A percentile compares a stretch with the other conserved stretches of the same genome.
phyloP scores from a whole-genome alignment of 2,797 vertebrate species.

The Diplodus sargus region DNA sequence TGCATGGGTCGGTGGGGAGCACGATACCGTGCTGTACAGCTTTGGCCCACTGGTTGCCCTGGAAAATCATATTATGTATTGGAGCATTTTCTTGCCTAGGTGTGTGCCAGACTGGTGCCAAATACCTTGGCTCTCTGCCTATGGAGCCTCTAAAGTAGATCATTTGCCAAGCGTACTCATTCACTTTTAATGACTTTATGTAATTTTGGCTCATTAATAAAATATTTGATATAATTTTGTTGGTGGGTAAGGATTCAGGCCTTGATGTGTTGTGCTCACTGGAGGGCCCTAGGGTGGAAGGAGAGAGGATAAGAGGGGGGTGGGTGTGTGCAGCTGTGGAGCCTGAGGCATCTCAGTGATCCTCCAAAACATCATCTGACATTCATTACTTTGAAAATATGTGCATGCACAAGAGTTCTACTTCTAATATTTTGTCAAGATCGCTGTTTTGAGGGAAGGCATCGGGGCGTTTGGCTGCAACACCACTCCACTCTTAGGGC shows the following conservation, averaged over 20 bases:
- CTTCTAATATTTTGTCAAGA: slow-evolving; percentile 69
- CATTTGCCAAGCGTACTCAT: slow-evolving; percentile 77
- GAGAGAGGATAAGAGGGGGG: slow-evolving; percentile 54
- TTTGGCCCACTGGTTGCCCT: slow-evolving; percentile 24
- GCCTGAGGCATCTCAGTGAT: slow-evolving; percentile 69
- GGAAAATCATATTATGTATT: slow-evolving; percentile 38
- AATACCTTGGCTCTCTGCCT: slow-evolving; percentile 69
- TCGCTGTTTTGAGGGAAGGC: slow-evolving; percentile 50
- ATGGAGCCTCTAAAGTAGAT: slow-evolving; percentile 64
- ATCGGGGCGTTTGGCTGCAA: slow-evolving; percentile 32
- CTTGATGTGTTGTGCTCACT: slow-evolving; percentile 73
- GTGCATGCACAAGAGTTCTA: slow-evolving; percentile 58
- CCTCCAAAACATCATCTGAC: slow-evolving; percentile 75
- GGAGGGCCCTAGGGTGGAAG: slow-evolving; percentile 62
- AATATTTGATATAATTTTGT: slow-evolving; percentile 80
- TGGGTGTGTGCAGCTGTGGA: slow-evolving; percentile 69
- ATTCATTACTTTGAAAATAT: slow-evolving; percentile 71
- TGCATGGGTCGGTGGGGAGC: slow-evolving; percentile 4
- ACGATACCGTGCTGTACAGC: slow-evolving; percentile 13
- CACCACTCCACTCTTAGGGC: slow-evolving; percentile 3
- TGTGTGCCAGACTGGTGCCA: slow-evolving; percentile 68
- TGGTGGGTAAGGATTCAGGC: slow-evolving; percentile 71
- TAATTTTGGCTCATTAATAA: slow-evolving; percentile 84
- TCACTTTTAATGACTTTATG: slow-evolving; percentile 85
- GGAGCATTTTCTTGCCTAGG: slow-evolving; percentile 55